Conservation (phyloP, 2,888 invertebrate genomes). For the Quadroppia sp. region DNA sequence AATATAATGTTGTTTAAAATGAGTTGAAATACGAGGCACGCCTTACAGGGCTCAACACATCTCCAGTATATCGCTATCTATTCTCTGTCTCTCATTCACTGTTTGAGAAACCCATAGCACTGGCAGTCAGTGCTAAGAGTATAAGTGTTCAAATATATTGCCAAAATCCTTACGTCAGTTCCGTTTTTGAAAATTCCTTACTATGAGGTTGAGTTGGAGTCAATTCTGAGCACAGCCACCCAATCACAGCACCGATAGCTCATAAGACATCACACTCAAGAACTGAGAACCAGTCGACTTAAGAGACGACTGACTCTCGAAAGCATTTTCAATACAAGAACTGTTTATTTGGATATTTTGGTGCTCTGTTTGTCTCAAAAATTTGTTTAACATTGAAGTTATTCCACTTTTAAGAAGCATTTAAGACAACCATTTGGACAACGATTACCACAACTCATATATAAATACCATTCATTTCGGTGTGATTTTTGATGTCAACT, state of each 20-base stretch:
- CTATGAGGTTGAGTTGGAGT: background rate
- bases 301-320: background rate
- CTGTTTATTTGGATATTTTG: slow-evolving; percentile 27
- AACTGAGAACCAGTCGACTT: background rate
- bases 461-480: background rate
- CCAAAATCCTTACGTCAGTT: slow-evolving; percentile 21
- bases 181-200: slow-evolving; percentile 18
- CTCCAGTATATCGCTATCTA: background rate
- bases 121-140: background rate
- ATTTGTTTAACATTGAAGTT: background rate
- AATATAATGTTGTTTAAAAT: slow-evolving; percentile 16
- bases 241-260: background rate
- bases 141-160: slow-evolving; percentile 18
- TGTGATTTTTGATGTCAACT: slow-evolving; percentile 1
- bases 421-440: background rate
- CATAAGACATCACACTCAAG: background rate
- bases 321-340: slow-evolving; percentile 14
- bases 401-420: background rate
- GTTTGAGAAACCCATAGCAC: background rate
- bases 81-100: no score
- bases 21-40: slow-evolving; percentile 20
- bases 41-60: background rate
- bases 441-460: background rate
- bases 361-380: slow-evolving; percentile 12
- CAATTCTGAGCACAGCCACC: background rate